A percentile compares a stretch with the other conserved stretches of the same genome.
These are phyloP conservation scores for Scotopteryx bipunctaria DNA, from an alignment of 2,888 invertebrate species.

Conservation along the genomic window DNA sequence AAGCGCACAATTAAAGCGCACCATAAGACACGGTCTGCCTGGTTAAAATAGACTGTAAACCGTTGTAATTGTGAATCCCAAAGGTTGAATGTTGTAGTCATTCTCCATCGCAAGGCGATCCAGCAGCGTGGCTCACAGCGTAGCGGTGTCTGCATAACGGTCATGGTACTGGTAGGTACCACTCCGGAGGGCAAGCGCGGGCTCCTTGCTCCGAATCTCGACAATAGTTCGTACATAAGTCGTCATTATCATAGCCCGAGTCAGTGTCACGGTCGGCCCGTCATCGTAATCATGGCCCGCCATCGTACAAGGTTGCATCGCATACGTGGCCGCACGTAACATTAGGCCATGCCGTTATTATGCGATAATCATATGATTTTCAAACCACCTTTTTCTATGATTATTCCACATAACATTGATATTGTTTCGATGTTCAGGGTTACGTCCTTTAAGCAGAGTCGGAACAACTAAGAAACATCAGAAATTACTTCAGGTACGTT, in stretches of 20 bases:
- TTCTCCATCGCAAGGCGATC: constrained; percentile 49
- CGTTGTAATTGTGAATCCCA: constrained; percentile 57
- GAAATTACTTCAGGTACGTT: too few species aligned
- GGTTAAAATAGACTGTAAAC: constrained; percentile 41
- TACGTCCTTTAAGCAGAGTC: too few species aligned
- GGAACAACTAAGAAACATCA: too few species aligned
- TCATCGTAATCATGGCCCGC: constrained; percentile 63
- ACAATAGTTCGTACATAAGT: constrained; percentile 54
- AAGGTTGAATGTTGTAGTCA: constrained; percentile 53
- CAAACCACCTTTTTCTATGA: constrained; percentile 25
- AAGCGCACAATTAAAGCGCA: not conserved
- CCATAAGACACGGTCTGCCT: constrained; percentile 21
- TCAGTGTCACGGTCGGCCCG: constrained; percentile 77
- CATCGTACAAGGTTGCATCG: constrained; percentile 73
- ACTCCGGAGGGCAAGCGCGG: constrained; percentile 60
- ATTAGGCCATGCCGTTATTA: constrained; percentile 55
- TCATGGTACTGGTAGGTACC: constrained; percentile 65
- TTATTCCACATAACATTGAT: not conserved
- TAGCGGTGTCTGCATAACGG: constrained; percentile 80
- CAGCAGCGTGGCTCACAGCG: constrained; percentile 45
- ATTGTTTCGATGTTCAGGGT: not conserved
- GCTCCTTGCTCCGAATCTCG: constrained; percentile 54
- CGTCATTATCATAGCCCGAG: constrained; percentile 69
- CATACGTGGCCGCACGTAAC: constrained; percentile 69
- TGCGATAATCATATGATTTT: constrained; percentile 46